phyloP scores from a whole-genome alignment of 1,140 invertebrate species.

The Drosophila ironensis region DNA sequence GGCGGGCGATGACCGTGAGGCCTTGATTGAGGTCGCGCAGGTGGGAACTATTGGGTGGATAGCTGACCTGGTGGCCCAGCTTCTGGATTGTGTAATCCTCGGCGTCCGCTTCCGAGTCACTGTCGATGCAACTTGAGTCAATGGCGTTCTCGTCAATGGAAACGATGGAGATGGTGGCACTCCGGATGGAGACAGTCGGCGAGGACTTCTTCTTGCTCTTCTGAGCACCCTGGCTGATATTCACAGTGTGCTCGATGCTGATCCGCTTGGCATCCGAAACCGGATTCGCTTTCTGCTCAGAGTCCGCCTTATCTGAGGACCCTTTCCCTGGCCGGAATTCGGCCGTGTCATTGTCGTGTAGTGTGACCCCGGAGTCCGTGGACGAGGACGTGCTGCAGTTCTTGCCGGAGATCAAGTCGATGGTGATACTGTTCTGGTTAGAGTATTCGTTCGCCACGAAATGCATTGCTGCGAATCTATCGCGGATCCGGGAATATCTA shows the following conservation, averaged over 20 bases:
- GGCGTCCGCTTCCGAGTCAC: slow-evolving; percentile 71
- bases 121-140: slow-evolving; percentile 76
- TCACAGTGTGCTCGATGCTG: slow-evolving; percentile 65
- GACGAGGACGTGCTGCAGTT: slow-evolving; percentile 77
- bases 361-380: slow-evolving; percentile 73
- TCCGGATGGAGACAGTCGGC: slow-evolving; percentile 68
- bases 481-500: not conserved
- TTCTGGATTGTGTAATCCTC: slow-evolving; percentile 73
- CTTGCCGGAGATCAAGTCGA: slow-evolving; percentile 45
- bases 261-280: slow-evolving; percentile 38
- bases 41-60: slow-evolving; percentile 57
- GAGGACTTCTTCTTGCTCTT: slow-evolving; percentile 37
- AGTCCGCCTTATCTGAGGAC: slow-evolving; percentile 36
- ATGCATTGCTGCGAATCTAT: slow-evolving; percentile 55
- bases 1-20: slow-evolving; percentile 52
- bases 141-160: slow-evolving; percentile 77
- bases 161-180: slow-evolving; percentile 71
- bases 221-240: slow-evolving; percentile 26
- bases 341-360: slow-evolving; percentile 63
- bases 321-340: slow-evolving; percentile 25
- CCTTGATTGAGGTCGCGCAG: slow-evolving; percentile 69
- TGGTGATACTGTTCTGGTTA: slow-evolving; percentile 35
- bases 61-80: slow-evolving; percentile 68
- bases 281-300: not conserved
- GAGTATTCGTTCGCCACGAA: slow-evolving; percentile 51